These are phyloP conservation scores for Theonella swinhoei DNA, from an alignment of 37 sponge, comb jelly and placozoan species.

Conservation along the genomic window DNA sequence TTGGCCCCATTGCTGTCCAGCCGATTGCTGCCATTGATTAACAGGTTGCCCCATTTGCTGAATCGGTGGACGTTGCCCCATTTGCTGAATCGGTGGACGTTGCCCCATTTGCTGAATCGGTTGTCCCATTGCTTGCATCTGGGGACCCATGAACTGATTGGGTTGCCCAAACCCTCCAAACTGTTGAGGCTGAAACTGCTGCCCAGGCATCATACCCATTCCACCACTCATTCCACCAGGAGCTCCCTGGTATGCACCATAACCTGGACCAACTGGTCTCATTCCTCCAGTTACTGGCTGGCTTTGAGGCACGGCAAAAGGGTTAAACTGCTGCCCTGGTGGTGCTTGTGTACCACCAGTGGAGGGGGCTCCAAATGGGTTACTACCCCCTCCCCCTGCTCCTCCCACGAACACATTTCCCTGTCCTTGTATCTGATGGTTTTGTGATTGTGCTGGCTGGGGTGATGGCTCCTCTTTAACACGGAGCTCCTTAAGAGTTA, in stretches of 20 bases:
- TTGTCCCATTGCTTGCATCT: too few relatives aligned
- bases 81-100: neutral
- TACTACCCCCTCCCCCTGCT: slow-evolving; percentile 12
- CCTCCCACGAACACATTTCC: neutral
- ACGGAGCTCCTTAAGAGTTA: slow-evolving; percentile 44
- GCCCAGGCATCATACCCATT: neutral
- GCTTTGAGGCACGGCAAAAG: neutral
- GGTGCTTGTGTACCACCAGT: neutral
- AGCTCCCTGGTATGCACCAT: neutral
- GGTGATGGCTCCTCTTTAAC: slow-evolving; percentile 47
- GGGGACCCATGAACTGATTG: too few relatives aligned
- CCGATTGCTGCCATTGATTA: neutral
- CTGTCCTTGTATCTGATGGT: neutral
- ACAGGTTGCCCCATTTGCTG: neutral
- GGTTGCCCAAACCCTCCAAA: slow-evolving; percentile 6
- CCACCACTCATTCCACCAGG: neutral
- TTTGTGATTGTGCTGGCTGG: neutral
- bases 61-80: neutral
- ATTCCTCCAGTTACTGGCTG: neutral
- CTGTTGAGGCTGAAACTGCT: slow-evolving; percentile 23
- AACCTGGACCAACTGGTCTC: slow-evolving; percentile 7
- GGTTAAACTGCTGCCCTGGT: slow-evolving; percentile 18
- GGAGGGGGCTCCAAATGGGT: slow-evolving; percentile 22
- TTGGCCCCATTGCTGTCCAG: neutral
- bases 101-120: neutral